Conservation (phyloP, 2,113 vertebrate genomes). For the Eubucco bourcierii region DNA sequence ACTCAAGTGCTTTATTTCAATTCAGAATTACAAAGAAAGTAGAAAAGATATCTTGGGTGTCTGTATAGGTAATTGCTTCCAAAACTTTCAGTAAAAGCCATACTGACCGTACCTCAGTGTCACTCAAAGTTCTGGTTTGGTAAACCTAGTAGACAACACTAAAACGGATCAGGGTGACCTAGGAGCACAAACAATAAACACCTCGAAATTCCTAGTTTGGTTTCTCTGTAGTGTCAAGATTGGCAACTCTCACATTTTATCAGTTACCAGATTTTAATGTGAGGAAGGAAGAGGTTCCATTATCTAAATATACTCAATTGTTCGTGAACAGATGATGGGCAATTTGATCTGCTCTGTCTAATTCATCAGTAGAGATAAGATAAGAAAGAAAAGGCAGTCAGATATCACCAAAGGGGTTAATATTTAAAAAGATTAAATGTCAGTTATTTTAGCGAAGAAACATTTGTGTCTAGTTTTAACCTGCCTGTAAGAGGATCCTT, state of each 20-base stretch:
- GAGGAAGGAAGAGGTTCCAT: constrained; percentile 82
- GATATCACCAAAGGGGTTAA: constrained; percentile 80
- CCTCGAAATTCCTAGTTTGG: constrained; percentile 48
- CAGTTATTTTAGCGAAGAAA: constrained; percentile 65
- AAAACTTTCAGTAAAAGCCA: background rate
- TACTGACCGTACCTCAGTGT: background rate
- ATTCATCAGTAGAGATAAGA: constrained; percentile 86
- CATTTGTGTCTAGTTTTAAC: constrained; percentile 42
- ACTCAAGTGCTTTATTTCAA: background rate
- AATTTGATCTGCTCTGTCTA: constrained; percentile 86
- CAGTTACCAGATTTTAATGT: constrained; percentile 83
- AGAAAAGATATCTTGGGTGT: background rate
- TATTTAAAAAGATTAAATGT: constrained; percentile 82
- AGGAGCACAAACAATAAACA: constrained; percentile 46
- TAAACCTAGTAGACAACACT: background rate
- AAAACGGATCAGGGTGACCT: constrained; percentile 8
- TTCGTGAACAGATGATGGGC: constrained; percentile 82
- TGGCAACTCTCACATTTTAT: constrained; percentile 75
- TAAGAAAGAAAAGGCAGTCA: constrained; percentile 77
- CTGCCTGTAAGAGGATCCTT: background rate
- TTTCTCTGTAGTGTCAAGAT: constrained; percentile 63
- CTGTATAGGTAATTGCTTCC: background rate
- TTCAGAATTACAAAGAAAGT: background rate
- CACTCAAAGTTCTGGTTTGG: constrained; percentile 13
- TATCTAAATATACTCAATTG: constrained; percentile 87